phyloP scores from a whole-genome alignment of 2,888 invertebrate species.

The Portevinia maculata region DNA sequence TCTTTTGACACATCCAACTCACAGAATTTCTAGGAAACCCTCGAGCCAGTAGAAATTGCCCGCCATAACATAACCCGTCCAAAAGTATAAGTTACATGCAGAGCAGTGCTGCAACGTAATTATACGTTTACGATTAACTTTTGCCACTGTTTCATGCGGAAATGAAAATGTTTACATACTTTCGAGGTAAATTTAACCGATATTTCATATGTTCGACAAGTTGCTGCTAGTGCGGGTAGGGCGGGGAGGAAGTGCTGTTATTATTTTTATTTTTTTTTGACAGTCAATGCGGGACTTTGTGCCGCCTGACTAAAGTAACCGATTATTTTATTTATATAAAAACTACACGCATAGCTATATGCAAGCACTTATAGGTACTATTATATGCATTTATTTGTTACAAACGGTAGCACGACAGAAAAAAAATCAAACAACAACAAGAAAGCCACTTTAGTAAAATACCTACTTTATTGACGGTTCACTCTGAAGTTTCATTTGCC shows the following conservation, averaged over 20 bases:
- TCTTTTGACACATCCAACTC: constrained; percentile 18
- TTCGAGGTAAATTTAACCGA: constrained; percentile 71
- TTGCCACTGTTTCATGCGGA: constrained; percentile 74
- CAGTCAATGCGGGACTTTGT: constrained; percentile 60
- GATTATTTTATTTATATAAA: constrained; percentile 38
- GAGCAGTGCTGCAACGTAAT: constrained; percentile 63
- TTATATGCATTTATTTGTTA: constrained; percentile 31
- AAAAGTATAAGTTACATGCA: constrained; percentile 61
- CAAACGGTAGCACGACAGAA: constrained; percentile 3
- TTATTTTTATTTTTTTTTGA: constrained; percentile 47
- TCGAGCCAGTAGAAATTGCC: constrained; percentile 58
- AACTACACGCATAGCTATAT: not conserved
- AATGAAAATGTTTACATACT: constrained; percentile 74
- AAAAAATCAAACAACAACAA: constrained; percentile 32
- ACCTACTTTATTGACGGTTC: constrained; percentile 17
- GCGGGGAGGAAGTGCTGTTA: not conserved
- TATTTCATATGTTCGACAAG: constrained; percentile 73
- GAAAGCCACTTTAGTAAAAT: constrained; percentile 60
- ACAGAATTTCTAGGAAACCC: constrained; percentile 65
- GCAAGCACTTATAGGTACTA: not conserved
- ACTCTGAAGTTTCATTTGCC: constrained; percentile 36
- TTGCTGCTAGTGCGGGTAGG: not conserved
- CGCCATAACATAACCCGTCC: constrained; percentile 47
- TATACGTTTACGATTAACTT: constrained; percentile 71
- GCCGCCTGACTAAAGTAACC: constrained; percentile 52